phyloP scores from a whole-genome alignment of 2,888 invertebrate genomes.

The Priocnemis perturbator region DNA sequence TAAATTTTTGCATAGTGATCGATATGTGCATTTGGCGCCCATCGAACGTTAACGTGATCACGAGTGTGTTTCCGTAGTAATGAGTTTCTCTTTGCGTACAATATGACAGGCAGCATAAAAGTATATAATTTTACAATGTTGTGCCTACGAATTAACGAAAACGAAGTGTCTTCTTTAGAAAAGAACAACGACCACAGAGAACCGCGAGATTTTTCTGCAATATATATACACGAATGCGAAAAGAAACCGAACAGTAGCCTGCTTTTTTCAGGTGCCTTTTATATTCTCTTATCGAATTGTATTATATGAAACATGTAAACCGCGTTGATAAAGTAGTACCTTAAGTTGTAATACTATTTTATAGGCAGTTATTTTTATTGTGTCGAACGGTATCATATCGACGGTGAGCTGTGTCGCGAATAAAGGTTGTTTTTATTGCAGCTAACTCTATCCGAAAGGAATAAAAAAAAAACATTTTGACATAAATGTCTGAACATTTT shows the following conservation, averaged over 20 bases:
- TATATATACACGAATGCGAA: conserved; percentile 16
- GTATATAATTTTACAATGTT: conserved; percentile 50
- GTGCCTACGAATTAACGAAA: conserved; percentile 54
- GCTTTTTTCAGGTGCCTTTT: conserved; percentile 62
- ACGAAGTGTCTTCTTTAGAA: conserved; percentile 47
- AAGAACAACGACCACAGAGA: conserved; percentile 22
- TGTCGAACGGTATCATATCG: conserved; percentile 29
- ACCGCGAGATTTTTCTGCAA: conserved; percentile 23
- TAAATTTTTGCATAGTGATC: no score
- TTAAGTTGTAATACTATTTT: conserved; percentile 60
- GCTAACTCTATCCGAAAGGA: conserved; percentile 47
- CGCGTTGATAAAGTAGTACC: conserved; percentile 40
- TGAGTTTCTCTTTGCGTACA: conserved; percentile 39
- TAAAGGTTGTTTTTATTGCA: conserved; percentile 54
- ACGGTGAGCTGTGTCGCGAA: conserved; percentile 30
- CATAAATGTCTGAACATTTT: background rate
- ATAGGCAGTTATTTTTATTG: conserved; percentile 50
- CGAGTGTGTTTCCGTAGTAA: conserved; percentile 8
- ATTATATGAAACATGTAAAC: conserved; percentile 52
- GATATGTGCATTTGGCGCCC: no score
- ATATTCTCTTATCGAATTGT: conserved; percentile 61
- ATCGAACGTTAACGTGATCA: no score
- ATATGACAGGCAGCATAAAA: conserved; percentile 63
- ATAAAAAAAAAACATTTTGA: background rate
- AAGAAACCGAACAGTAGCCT: conserved; percentile 42